phyloP scores from a whole-genome alignment of 1,140 invertebrate genomes.

The Cecropterus lyciades region DNA sequence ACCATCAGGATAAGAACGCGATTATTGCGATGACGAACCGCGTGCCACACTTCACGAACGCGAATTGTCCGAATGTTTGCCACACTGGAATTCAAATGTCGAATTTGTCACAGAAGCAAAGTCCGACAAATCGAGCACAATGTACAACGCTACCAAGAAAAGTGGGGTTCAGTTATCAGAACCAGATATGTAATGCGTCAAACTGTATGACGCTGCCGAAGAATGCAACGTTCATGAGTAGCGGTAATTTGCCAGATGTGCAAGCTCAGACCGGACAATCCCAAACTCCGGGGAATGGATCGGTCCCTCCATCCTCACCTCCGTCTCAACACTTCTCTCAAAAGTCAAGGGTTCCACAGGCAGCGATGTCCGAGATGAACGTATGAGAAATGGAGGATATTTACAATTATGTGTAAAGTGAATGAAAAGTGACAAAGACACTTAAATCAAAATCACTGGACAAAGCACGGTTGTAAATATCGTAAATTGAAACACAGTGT shows the following conservation, averaged over 20 bases:
- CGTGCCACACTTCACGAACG: slow-evolving; percentile 78
- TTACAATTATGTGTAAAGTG: slow-evolving; percentile 84
- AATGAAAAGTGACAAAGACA: slow-evolving; percentile 48
- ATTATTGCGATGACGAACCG: slow-evolving; percentile 87
- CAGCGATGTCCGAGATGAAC: slow-evolving; percentile 92
- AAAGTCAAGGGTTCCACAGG: slow-evolving; percentile 88
- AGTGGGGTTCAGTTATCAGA: slow-evolving; percentile 83
- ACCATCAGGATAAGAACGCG: slow-evolving; percentile 89
- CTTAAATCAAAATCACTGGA: slow-evolving; percentile 46
- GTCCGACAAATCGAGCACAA: slow-evolving; percentile 85
- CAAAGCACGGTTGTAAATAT: slow-evolving; percentile 78
- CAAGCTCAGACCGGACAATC: slow-evolving; percentile 76
- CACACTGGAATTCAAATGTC: slow-evolving; percentile 86
- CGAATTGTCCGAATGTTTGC: slow-evolving; percentile 84
- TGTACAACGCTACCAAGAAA: slow-evolving; percentile 88
- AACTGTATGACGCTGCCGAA: slow-evolving; percentile 86
- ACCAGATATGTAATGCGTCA: slow-evolving; percentile 80
- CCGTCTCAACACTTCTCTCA: slow-evolving; percentile 77
- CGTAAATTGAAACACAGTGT: slow-evolving; percentile 51
- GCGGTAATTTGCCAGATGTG: slow-evolving; percentile 84
- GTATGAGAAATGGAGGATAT: slow-evolving; percentile 88
- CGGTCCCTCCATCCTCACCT: slow-evolving; percentile 70
- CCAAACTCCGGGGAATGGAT: slow-evolving; percentile 72
- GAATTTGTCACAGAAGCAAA: slow-evolving; percentile 84
- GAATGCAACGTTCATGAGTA: slow-evolving; percentile 85